Conservation (phyloP, 2,888 invertebrate genomes). For the Drosophila putrida region DNA sequence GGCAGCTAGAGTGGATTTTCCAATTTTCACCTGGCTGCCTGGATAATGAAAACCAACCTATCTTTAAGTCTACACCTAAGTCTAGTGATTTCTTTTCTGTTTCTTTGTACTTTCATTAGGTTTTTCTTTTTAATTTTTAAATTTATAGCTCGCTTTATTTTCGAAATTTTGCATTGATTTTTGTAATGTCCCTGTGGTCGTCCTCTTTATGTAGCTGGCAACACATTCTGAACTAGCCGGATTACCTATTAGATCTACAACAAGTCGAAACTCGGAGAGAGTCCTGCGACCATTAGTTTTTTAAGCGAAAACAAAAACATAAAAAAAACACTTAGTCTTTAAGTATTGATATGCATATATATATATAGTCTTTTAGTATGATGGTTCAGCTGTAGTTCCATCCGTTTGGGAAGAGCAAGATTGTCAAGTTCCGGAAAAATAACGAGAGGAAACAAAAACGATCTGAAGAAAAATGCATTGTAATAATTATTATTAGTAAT, state of each 20-base stretch:
- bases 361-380: constrained; percentile 17
- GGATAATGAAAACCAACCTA: background rate
- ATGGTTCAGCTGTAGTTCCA: constrained; percentile 1
- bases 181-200: constrained; percentile 13
- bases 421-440: background rate
- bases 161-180: background rate
- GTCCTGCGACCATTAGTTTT: constrained; percentile 2
- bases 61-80: constrained; percentile 2
- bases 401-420: background rate
- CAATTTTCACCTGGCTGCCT: background rate
- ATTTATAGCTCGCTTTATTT: background rate
- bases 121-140: background rate
- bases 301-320: constrained; percentile 1
- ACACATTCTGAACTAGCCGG: constrained; percentile 21
- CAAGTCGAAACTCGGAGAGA: background rate
- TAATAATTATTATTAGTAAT: constrained; percentile 29
- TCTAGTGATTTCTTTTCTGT: background rate
- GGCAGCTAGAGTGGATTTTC: background rate
- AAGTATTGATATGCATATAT: constrained; percentile 16
- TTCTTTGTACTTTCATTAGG: background rate
- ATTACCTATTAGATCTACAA: constrained; percentile 39
- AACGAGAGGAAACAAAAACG: background rate
- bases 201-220: constrained; percentile 4
- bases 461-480: constrained; percentile 32
- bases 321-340: constrained; percentile 20